Evolutionary conservation across 2,113 vertebrate genomes (phyloP).

Genomic region (Uria lomvia): DNA sequence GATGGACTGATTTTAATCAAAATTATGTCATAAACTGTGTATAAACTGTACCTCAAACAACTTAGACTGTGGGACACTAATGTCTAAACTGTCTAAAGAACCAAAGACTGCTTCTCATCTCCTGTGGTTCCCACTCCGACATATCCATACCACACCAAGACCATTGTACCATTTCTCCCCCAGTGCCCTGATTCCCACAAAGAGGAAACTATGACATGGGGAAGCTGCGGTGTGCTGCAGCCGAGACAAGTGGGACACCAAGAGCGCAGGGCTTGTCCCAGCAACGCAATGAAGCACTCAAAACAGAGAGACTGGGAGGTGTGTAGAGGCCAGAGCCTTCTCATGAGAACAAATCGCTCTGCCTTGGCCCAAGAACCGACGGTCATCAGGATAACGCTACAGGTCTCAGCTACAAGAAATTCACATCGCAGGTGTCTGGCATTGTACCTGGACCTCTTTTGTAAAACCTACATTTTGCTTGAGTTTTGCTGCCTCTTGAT

Average conservation of each 20-base stretch:
- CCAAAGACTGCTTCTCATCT: neutral
- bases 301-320: neutral
- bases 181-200: neutral
- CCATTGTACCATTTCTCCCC: neutral
- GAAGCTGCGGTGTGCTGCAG: neutral
- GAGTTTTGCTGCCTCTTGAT: neutral
- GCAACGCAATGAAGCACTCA: neutral
- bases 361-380: neutral
- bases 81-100: neutral
- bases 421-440: neutral
- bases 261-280: rapidly evolving
- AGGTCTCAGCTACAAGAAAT: neutral
- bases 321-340: neutral
- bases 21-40: neutral
- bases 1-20: neutral
- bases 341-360: neutral
- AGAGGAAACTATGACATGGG: neutral
- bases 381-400: neutral
- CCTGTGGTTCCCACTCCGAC: neutral
- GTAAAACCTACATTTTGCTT: neutral
- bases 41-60: neutral
- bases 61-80: neutral
- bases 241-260: neutral
- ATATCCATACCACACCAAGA: neutral
- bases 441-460: neutral